Conservation (phyloP, 2,797 vertebrate species). For the Acipenser ruthenus region DNA sequence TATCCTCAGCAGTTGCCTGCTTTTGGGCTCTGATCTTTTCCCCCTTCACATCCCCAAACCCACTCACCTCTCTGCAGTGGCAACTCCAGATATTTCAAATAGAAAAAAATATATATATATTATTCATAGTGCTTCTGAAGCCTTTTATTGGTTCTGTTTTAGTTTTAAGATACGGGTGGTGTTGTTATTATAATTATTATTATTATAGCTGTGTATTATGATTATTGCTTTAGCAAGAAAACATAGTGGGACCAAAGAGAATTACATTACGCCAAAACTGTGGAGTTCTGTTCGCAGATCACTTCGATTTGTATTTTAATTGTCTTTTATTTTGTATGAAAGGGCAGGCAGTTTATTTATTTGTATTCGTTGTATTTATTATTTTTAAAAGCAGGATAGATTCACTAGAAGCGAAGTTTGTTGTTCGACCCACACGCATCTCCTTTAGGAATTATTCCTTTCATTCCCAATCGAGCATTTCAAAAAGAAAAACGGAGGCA, state of each 20-base stretch:
- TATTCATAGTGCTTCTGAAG: conserved; percentile 15
- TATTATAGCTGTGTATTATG: conserved; percentile 59
- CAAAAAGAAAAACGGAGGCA: not conserved
- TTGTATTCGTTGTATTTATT: too few relatives aligned
- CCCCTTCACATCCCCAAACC: conserved; percentile 16
- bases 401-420: not conserved
- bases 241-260: not conserved
- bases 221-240: conserved; percentile 34
- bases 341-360: too few relatives aligned
- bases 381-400: not conserved
- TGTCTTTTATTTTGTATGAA: too few relatives aligned
- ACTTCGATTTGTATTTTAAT: too few relatives aligned
- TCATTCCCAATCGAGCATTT: not conserved
- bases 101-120: conserved; percentile 27
- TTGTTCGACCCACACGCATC: not conserved
- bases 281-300: too few relatives aligned
- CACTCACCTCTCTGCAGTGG: conserved; percentile 49
- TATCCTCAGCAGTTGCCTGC: not conserved
- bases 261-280: too few relatives aligned
- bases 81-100: conserved; percentile 34
- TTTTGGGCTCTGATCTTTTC: conserved; percentile 24
- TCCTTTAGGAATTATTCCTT: not conserved
- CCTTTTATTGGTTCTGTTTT: not conserved
- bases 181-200: conserved; percentile 28
- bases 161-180: too few relatives aligned